These are phyloP conservation scores for Labrus mixtus DNA, from an alignment of 2,113 vertebrate genomes.

Conservation along the genomic window DNA sequence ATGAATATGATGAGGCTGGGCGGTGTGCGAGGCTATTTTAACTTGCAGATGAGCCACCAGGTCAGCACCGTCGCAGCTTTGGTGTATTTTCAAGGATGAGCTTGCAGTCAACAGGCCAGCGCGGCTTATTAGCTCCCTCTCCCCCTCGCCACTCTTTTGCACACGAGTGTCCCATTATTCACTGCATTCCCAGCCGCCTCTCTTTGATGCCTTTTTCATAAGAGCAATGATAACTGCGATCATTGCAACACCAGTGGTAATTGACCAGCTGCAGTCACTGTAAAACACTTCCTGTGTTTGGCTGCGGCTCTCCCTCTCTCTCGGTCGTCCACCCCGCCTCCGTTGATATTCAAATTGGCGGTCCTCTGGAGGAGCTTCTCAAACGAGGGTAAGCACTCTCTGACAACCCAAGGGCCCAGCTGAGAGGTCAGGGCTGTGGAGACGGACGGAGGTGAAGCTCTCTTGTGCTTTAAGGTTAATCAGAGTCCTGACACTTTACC, in stretches of 20 bases:
- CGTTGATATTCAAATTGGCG: constrained; percentile 72
- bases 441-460: constrained; percentile 48
- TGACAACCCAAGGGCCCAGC: constrained; percentile 42
- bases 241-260: constrained; percentile 70
- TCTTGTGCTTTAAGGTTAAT: constrained; percentile 71
- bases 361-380: constrained; percentile 53
- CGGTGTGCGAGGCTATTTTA: constrained; percentile 73
- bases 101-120: constrained; percentile 75
- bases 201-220: constrained; percentile 78
- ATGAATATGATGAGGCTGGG: constrained; percentile 80
- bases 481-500: constrained; percentile 23
- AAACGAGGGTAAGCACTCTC: constrained; percentile 46
- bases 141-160: constrained; percentile 57
- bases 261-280: constrained; percentile 73
- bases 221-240: constrained; percentile 74
- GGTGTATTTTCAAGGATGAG: constrained; percentile 76
- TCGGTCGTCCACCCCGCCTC: constrained; percentile 10
- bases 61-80: constrained; percentile 72
- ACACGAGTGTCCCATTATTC: constrained; percentile 62
- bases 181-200: constrained; percentile 49
- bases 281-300: constrained; percentile 71
- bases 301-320: constrained; percentile 23
- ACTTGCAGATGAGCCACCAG: constrained; percentile 84
- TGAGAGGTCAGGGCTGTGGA: constrained; percentile 56
- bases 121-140: constrained; percentile 68